Percentiles rank a stretch among this genome's conserved stretches.
These are phyloP conservation scores for Callionymus lyra DNA, from an alignment of 2,113 vertebrate species.

Conservation along the genomic window DNA sequence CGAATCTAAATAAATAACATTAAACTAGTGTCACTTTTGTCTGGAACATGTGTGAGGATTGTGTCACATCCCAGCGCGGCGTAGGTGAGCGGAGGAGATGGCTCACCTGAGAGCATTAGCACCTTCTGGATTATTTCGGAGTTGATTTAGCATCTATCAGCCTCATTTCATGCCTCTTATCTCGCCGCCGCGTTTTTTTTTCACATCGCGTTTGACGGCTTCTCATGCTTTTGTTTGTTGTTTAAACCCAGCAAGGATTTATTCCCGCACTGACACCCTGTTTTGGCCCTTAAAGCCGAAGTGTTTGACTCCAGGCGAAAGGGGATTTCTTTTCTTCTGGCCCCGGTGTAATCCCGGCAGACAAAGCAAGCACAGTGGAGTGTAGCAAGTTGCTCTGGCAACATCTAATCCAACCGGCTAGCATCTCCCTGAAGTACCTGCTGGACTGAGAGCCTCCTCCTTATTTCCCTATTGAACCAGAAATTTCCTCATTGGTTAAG, in stretches of 20 bases:
- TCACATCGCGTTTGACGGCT: slow-evolving; percentile 33
- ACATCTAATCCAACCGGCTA: slow-evolving; percentile 56
- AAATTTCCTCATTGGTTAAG: too few species aligned
- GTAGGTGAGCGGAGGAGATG: too few species aligned
- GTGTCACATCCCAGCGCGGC: too few species aligned
- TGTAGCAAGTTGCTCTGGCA: slow-evolving; percentile 54
- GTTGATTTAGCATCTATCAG: slow-evolving; percentile 54
- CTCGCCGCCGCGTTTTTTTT: slow-evolving; percentile 30
- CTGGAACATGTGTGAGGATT: too few species aligned
- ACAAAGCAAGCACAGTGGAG: slow-evolving; percentile 51
- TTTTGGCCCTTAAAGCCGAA: slow-evolving; percentile 42
- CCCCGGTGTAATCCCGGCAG: slow-evolving; percentile 47
- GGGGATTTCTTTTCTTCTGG: slow-evolving; percentile 5
- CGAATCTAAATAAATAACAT: too few species aligned
- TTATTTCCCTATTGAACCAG: too few species aligned
- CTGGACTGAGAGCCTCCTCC: slow-evolving; percentile 25
- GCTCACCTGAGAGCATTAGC: slow-evolving; percentile 38
- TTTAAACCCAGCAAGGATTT: slow-evolving; percentile 46
- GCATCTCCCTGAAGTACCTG: slow-evolving; percentile 46
- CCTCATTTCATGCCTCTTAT: slow-evolving; percentile 41
- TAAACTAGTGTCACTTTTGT: too few species aligned
- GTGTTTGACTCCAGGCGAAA: slow-evolving; percentile 46
- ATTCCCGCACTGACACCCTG: slow-evolving; percentile 33
- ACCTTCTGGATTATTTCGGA: slow-evolving; percentile 34
- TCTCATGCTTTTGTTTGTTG: slow-evolving; percentile 45